phyloP scores from a whole-genome alignment of 2,113 vertebrate genomes.

The Megaceryle maxima region DNA sequence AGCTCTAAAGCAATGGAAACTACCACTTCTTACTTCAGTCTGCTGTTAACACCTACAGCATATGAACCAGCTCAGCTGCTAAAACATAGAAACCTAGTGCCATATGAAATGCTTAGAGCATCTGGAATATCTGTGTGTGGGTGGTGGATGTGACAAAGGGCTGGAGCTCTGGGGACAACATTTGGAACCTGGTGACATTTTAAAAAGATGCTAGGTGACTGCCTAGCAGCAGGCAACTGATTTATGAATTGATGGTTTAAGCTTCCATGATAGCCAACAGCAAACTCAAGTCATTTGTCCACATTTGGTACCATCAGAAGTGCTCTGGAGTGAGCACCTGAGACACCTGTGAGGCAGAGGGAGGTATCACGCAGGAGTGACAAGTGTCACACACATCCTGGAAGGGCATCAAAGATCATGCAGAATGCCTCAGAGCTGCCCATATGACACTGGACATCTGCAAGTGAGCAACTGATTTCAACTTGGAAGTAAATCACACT shows the following conservation, averaged over 20 bases:
- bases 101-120: not conserved
- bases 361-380: not conserved
- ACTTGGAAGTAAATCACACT: not conserved
- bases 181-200: not conserved
- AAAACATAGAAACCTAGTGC: not conserved
- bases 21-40: not conserved
- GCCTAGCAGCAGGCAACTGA: not conserved
- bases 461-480: not conserved
- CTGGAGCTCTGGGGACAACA: not conserved
- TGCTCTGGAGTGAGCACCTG: not conserved
- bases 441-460: not conserved
- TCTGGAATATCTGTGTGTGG: not conserved
- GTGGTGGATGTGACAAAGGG: not conserved
- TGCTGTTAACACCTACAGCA: not conserved
- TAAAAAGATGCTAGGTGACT: not conserved
- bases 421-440: not conserved
- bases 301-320: not conserved
- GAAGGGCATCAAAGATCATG: not conserved
- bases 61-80: not conserved
- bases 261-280: not conserved
- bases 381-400: not conserved
- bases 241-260: not conserved
- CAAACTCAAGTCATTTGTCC: not conserved
- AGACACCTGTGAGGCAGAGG: not conserved
- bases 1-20: not conserved